These are phyloP conservation scores for Hestina assimilis DNA, from an alignment of 1,140 invertebrate genomes.

Conservation along the genomic window DNA sequence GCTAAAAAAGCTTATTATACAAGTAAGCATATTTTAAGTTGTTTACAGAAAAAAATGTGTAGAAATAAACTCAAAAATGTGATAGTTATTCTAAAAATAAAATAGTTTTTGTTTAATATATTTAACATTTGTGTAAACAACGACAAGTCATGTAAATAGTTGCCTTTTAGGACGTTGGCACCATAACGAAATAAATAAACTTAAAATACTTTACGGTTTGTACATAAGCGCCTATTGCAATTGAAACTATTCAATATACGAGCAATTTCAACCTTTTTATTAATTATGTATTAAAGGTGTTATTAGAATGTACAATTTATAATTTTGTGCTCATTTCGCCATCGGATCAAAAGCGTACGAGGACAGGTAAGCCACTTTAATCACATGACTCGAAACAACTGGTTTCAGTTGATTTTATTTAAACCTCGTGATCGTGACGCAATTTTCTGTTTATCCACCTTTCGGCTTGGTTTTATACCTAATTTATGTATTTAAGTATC, in stretches of 20 bases:
- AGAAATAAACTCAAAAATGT: not conserved
- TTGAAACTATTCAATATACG: too few relatives aligned
- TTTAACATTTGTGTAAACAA: not conserved
- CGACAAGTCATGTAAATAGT: not conserved
- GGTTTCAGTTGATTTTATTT: conserved; percentile 6
- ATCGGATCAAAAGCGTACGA: not conserved
- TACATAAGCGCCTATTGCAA: too few relatives aligned
- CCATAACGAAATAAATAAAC: not conserved
- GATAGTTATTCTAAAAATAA: not conserved
- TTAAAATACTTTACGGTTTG: not conserved
- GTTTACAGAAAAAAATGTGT: not conserved
- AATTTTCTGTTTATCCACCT: not conserved
- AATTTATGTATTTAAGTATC: not conserved
- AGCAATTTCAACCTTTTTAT: too few relatives aligned
- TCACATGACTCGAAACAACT: conserved; percentile 8
- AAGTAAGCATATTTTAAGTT: too few relatives aligned
- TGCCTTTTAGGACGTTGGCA: not conserved
- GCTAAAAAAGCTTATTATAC: too few relatives aligned
- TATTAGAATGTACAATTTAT: not conserved
- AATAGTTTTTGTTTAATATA: not conserved
- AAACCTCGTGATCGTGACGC: not conserved
- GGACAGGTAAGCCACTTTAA: conserved; percentile 1
- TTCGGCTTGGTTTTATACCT: not conserved
- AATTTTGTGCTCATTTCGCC: not conserved
- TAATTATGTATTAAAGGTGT: not conserved